A percentile compares a stretch with the other conserved stretches of the same genome.
phyloP scores from a whole-genome alignment of 1,140 invertebrate species.

The Hyposmocoma kahamanoa region DNA sequence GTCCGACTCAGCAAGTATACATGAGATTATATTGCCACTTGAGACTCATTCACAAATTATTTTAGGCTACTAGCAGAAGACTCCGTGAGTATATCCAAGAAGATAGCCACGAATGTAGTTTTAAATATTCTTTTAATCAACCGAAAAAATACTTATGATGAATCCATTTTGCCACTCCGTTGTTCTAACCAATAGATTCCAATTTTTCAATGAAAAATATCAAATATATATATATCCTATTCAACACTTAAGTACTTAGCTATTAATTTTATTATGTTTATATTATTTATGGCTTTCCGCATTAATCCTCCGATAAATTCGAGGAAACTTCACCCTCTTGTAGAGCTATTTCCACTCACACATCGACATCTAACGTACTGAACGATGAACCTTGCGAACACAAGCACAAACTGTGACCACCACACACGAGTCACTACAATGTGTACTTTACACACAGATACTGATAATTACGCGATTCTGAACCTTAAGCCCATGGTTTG shows the following conservation, averaged over 20 bases:
- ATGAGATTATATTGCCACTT: conserved; percentile 16
- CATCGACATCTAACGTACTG: conserved; percentile 11
- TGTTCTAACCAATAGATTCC: too few species aligned
- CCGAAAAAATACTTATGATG: too few species aligned
- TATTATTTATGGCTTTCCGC: too few species aligned
- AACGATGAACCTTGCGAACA: conserved; percentile 15
- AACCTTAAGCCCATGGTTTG: conserved; percentile 39
- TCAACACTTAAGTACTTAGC: too few species aligned
- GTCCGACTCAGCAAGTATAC: conserved; percentile 7
- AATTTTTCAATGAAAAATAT: too few species aligned
- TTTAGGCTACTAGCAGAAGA: too few species aligned
- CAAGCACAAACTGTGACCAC: conserved; percentile 10
- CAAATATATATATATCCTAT: too few species aligned
- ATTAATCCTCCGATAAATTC: conserved; percentile 3
- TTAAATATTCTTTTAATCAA: too few species aligned
- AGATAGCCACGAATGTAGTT: too few species aligned
- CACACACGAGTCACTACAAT: conserved; percentile 11
- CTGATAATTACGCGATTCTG: conserved; percentile 32
- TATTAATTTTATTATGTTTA: too few species aligned
- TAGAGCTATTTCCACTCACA: conserved; percentile 11
- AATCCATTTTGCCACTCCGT: too few species aligned
- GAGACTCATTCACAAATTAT: neutral
- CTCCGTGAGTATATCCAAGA: too few species aligned
- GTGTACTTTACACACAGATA: conserved; percentile 34
- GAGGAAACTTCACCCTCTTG: conserved; percentile 12